Percentiles rank a stretch among this genome's conserved stretches.
These are phyloP conservation scores for Drosophila algonquin DNA, from an alignment of 2,888 invertebrate genomes.

Conservation along the genomic window DNA sequence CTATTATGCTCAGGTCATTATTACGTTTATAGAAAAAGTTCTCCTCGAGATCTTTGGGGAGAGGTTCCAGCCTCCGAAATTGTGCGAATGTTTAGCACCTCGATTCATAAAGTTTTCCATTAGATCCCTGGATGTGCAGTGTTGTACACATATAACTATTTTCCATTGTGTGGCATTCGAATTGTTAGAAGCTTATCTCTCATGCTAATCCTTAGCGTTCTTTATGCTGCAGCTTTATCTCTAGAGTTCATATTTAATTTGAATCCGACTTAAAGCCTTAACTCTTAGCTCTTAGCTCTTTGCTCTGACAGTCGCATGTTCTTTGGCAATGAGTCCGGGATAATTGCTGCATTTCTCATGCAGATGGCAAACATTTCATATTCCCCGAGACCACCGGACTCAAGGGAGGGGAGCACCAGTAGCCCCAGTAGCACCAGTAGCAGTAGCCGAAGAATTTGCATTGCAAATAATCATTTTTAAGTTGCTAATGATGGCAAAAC, in stretches of 20 bases:
- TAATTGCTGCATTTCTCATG: conserved; percentile 52
- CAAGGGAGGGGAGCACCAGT: conserved; percentile 4
- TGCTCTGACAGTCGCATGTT: neutral
- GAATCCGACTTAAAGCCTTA: conserved; percentile 16
- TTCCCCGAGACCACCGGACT: conserved; percentile 17
- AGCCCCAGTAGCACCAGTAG: neutral
- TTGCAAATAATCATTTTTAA: conserved; percentile 76
- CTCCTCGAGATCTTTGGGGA: conserved; percentile 11
- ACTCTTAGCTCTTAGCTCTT: neutral
- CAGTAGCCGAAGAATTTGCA: conserved; percentile 57
- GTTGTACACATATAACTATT: neutral
- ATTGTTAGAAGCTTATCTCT: neutral
- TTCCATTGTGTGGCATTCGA: neutral
- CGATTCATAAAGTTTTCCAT: neutral
- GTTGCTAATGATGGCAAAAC: conserved; percentile 50
- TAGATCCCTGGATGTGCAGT: no score
- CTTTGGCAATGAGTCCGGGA: neutral
- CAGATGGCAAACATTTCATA: conserved; percentile 50
- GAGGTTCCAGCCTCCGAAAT: neutral
- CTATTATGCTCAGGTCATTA: conserved; percentile 46
- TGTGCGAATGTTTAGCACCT: conserved; percentile 30
- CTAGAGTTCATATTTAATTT: conserved; percentile 16
- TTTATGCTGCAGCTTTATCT: neutral
- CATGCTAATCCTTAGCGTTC: neutral
- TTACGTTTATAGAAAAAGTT: conserved; percentile 45